These are phyloP conservation scores for Sebastes hubbsi DNA, from an alignment of 2,797 vertebrate species.

Conservation along the genomic window DNA sequence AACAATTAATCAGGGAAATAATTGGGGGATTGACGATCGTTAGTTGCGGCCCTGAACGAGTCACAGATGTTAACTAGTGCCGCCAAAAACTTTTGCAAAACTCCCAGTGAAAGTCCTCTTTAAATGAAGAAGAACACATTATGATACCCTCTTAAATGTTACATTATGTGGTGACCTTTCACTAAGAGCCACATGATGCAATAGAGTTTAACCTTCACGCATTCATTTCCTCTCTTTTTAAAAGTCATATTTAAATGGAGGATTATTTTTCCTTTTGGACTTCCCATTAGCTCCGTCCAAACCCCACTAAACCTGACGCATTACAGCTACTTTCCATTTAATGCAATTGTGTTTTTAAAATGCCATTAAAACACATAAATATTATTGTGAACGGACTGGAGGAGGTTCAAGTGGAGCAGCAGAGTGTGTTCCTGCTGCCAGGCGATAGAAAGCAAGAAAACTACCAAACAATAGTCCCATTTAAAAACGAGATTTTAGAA, in stretches of 20 bases:
- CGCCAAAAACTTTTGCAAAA: not conserved
- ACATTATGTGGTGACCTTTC: not conserved
- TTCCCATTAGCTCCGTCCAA: not conserved
- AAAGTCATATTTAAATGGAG: slow-evolving; percentile 1
- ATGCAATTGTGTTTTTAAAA: slow-evolving; percentile 33
- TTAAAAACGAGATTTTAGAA: not conserved
- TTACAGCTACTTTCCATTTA: slow-evolving; percentile 5
- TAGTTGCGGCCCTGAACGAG: not conserved
- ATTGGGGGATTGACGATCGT: not conserved
- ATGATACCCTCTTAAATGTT: not conserved
- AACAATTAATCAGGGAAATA: not conserved
- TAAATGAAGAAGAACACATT: not conserved
- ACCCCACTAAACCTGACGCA: not conserved
- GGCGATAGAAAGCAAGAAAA: not conserved
- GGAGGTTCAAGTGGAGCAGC: not conserved
- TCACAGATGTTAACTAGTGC: not conserved
- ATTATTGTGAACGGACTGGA: not conserved
- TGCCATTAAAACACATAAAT: slow-evolving; percentile 5
- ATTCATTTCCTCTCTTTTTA: not conserved
- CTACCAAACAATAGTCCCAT: not conserved
- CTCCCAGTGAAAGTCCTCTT: not conserved
- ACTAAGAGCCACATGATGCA: not conserved
- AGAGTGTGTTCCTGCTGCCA: not conserved
- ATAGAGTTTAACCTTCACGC: slow-evolving; percentile 20
- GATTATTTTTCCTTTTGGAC: slow-evolving; percentile 4